phyloP scores from a whole-genome alignment of 2,113 vertebrate genomes.

The Poicephalus meyeri region DNA sequence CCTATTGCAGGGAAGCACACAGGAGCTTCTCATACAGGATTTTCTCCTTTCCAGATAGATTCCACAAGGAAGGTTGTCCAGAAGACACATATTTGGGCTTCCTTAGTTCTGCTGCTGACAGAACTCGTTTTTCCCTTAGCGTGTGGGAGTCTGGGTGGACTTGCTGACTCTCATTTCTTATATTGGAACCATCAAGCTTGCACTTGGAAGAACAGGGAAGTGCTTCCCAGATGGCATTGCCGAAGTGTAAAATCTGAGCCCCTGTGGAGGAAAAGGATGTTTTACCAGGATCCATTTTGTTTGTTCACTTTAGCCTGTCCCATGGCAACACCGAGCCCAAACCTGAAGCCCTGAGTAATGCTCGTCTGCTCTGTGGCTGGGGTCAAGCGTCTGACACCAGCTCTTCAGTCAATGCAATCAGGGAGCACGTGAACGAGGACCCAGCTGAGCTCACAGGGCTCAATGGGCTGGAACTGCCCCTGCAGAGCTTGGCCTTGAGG shows the following conservation, averaged over 20 bases:
- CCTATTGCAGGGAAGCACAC: neutral
- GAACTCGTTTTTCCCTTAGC: neutral
- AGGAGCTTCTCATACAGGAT: neutral
- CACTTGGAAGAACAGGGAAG: neutral
- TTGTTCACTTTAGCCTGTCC: neutral
- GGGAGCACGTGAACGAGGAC: fast-evolving
- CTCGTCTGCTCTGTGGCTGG: fast-evolving
- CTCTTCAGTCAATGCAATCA: neutral
- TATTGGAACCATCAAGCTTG: neutral
- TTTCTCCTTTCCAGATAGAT: neutral
- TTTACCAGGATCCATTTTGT: neutral
- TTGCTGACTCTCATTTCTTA: neutral
- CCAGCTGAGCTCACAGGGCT: neutral
- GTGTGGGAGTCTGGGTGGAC: neutral
- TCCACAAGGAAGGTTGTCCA: neutral
- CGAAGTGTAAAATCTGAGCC: neutral
- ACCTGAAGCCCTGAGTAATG: neutral
- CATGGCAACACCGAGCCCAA: neutral
- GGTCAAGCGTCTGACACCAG: neutral
- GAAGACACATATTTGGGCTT: neutral
- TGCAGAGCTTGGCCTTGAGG: neutral
- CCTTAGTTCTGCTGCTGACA: neutral
- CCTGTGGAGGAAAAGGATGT: neutral
- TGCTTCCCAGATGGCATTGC: neutral
- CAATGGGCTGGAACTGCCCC: neutral